A percentile compares a stretch with the other conserved stretches of the same genome.
Evolutionary conservation across 1,140 invertebrate species (phyloP).

Genomic region (Coelopa frigida): DNA sequence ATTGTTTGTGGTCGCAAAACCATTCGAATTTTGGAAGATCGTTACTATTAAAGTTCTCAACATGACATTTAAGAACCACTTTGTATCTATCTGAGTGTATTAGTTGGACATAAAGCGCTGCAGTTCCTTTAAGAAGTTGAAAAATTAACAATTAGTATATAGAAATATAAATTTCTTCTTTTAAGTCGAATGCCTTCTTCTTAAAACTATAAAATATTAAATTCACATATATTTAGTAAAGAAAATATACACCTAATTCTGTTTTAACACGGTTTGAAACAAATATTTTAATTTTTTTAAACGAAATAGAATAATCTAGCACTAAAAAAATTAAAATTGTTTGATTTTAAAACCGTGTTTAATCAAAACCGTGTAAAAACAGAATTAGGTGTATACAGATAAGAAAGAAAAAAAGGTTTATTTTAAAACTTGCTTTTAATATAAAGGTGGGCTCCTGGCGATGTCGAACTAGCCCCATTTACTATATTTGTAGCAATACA

Average conservation of each 20-base stretch:
- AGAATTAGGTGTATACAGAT: too few relatives aligned
- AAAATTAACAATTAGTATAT: background rate
- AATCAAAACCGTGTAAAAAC: too few relatives aligned
- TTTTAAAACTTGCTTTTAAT: conserved; percentile 36
- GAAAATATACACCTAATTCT: background rate
- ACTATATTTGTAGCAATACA: conserved; percentile 37
- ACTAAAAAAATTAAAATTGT: background rate
- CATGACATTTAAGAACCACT: conserved; percentile 63
- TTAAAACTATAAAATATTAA: background rate
- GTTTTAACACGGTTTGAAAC: background rate
- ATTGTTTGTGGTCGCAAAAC: conserved; percentile 64
- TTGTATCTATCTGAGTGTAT: conserved; percentile 53
- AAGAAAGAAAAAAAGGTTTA: background rate
- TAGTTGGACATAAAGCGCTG: conserved; percentile 58
- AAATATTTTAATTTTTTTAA: background rate
- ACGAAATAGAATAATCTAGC: background rate
- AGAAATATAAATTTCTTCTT: background rate
- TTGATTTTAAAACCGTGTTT: too few relatives aligned
- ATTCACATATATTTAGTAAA: background rate
- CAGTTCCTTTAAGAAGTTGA: conserved; percentile 6
- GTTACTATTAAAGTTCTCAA: conserved; percentile 55
- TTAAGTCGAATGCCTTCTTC: background rate
- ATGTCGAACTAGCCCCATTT: conserved; percentile 40
- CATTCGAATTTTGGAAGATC: conserved; percentile 66
- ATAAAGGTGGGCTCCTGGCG: conserved; percentile 35